Percentiles rank a stretch among this genome's conserved stretches.
phyloP scores from a whole-genome alignment of 2,888 invertebrate species.

The Coenonympha glycerion region DNA sequence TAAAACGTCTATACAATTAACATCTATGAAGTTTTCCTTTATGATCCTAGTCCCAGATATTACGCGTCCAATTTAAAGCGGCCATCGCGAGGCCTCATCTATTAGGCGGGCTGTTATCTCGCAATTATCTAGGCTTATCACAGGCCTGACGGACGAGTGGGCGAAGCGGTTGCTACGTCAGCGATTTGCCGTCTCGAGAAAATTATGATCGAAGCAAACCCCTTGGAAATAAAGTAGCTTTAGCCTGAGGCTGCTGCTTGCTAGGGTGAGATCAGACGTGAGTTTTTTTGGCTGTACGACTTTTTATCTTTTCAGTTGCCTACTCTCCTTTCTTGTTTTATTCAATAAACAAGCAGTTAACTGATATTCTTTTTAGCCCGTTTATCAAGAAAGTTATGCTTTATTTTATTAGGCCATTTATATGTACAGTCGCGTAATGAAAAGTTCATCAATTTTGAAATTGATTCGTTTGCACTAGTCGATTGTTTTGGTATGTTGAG shows the following conservation, averaged over 20 bases:
- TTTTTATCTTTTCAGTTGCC: not conserved
- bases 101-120: conserved; percentile 28
- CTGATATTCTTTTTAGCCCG: too few species aligned
- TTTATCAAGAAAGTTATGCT: too few species aligned
- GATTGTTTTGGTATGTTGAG: too few species aligned
- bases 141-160: conserved; percentile 30
- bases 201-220: conserved; percentile 32
- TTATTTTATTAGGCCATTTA: too few species aligned
- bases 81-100: conserved; percentile 21
- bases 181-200: conserved; percentile 34
- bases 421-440: too few species aligned
- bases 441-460: too few species aligned
- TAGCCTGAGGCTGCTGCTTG: conserved; percentile 17
- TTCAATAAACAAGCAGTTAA: too few species aligned
- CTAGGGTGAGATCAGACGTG: not conserved
- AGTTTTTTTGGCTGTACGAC: not conserved
- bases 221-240: conserved; percentile 33
- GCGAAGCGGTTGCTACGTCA: conserved; percentile 34
- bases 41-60: conserved; percentile 9
- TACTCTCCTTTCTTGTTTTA: too few species aligned
- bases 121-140: conserved; percentile 34
- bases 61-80: conserved; percentile 22
- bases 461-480: too few species aligned
- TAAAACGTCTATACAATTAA: conserved; percentile 6
- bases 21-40: conserved; percentile 9